Conservation (phyloP, 2,888 invertebrate genomes). For the Norana najaformis region DNA sequence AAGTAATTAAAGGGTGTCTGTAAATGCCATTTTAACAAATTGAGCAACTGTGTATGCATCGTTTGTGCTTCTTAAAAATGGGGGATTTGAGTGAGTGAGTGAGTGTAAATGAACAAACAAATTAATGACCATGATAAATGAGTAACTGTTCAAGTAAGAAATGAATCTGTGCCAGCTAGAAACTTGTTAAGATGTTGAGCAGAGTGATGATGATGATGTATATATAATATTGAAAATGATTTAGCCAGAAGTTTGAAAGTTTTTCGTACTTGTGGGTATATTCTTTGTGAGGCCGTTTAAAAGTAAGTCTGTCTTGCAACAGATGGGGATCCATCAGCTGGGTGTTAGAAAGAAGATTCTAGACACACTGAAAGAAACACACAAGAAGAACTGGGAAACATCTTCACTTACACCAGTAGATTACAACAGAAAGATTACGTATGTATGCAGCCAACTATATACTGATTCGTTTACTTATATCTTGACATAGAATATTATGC, state of each 20-base stretch:
- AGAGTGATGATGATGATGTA: too few relatives aligned
- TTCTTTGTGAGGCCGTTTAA: not conserved
- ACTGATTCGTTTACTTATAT: not conserved
- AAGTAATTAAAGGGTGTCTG: too few relatives aligned
- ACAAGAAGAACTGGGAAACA: conserved; percentile 63
- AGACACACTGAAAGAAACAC: conserved; percentile 60
- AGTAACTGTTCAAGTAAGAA: too few relatives aligned
- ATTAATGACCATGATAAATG: not conserved
- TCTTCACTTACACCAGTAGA: conserved; percentile 59
- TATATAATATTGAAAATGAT: too few relatives aligned
- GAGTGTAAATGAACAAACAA: not conserved
- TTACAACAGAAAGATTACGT: conserved; percentile 50
- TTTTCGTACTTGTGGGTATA: not conserved
- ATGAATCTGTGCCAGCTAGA: too few relatives aligned
- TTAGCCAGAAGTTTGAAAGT: not conserved
- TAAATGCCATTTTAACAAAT: too few relatives aligned
- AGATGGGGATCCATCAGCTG: conserved; percentile 51
- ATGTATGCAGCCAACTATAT: not conserved
- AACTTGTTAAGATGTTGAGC: too few relatives aligned
- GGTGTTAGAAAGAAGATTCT: conserved; percentile 62
- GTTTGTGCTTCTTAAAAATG: too few relatives aligned
- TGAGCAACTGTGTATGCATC: too few relatives aligned
- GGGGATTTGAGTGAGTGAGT: too few relatives aligned
- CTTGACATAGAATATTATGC: not conserved
- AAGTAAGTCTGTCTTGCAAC: not conserved